A percentile compares a stretch with the other conserved stretches of the same genome.
These are phyloP conservation scores for Anhinga rufa DNA, from an alignment of 2,113 vertebrate species.

Conservation along the genomic window DNA sequence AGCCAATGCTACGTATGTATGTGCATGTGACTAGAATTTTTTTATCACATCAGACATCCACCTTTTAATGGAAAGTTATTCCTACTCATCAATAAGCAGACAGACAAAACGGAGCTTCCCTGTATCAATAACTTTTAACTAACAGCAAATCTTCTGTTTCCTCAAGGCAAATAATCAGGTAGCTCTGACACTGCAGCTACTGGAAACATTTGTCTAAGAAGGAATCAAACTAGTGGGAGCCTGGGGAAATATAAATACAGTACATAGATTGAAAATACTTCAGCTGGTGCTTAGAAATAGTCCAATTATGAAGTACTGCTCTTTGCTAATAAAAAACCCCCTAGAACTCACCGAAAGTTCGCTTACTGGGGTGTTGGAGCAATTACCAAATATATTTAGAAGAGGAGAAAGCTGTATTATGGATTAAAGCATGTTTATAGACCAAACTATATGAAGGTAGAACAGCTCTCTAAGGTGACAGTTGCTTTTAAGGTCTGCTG, in stretches of 20 bases:
- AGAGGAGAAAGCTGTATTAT: not conserved
- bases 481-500: not conserved
- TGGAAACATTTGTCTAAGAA: not conserved
- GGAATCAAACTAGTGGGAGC: not conserved
- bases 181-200: constrained; percentile 2
- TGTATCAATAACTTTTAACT: not conserved
- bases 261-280: not conserved
- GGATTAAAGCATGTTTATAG: not conserved
- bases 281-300: not conserved
- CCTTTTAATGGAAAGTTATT: not conserved
- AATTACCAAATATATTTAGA: not conserved
- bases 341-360: not conserved
- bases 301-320: not conserved
- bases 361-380: not conserved
- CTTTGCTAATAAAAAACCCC: not conserved
- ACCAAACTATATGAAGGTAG: not conserved
- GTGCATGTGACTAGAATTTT: not conserved
- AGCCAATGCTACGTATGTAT: not conserved
- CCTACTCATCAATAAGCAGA: not conserved
- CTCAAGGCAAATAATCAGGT: not conserved
- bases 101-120: not conserved
- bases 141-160: not conserved
- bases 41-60: not conserved
- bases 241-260: not conserved
- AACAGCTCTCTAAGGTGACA: not conserved